phyloP scores from a whole-genome alignment of 2,797 vertebrate species.

The Ataeniobius toweri region DNA sequence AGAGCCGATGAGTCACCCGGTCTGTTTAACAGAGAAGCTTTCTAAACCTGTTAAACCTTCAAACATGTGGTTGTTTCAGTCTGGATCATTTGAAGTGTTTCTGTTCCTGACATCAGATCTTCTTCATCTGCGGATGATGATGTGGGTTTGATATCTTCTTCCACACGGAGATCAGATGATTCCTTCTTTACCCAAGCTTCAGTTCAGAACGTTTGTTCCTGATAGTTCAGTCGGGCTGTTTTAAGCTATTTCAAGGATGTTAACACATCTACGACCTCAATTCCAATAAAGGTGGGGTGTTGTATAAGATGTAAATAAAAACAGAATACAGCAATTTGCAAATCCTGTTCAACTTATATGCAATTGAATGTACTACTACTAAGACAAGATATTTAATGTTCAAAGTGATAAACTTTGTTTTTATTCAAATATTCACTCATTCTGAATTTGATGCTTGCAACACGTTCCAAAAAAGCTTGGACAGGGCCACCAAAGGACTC shows the following conservation, averaged over 20 bases:
- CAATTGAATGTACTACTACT: too few relatives aligned
- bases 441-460: too few relatives aligned
- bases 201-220: background rate
- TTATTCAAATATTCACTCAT: too few relatives aligned
- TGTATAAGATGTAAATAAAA: too few relatives aligned
- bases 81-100: background rate
- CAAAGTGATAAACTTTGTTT: too few relatives aligned
- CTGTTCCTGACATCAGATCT: background rate
- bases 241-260: background rate
- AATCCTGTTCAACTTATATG: too few relatives aligned
- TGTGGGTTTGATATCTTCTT: background rate
- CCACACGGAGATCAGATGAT: background rate
- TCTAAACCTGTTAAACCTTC: background rate
- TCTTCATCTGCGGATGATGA: background rate
- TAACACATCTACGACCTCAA: too few relatives aligned
- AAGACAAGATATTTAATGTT: too few relatives aligned
- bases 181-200: background rate
- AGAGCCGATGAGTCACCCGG: constrained; percentile 1
- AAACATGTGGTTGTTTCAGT: background rate
- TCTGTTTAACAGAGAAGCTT: background rate
- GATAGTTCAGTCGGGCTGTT: background rate
- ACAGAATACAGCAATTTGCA: too few relatives aligned
- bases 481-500: too few relatives aligned
- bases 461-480: too few relatives aligned
- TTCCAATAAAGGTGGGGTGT: too few relatives aligned